phyloP scores from a whole-genome alignment of 92 coral and sea anemone species.

The Pocillopora grandis region DNA sequence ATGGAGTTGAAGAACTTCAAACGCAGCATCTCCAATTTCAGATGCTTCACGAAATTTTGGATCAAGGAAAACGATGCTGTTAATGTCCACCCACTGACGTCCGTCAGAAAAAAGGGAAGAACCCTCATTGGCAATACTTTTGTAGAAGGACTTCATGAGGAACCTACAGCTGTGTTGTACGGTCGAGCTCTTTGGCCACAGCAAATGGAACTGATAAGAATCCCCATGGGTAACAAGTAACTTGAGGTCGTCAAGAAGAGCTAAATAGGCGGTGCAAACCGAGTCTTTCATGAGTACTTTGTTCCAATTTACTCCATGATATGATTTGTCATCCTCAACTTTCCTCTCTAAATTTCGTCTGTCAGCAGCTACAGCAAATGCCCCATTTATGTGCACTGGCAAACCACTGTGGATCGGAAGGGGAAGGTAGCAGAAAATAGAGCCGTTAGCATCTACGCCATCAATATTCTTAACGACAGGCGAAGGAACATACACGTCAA shows the following conservation, averaged over 20 bases:
- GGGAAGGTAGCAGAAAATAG: constrained; percentile 81
- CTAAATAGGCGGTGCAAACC: constrained; percentile 54
- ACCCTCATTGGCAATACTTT: not conserved
- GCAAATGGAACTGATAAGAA: constrained; percentile 43
- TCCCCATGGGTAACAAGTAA: not conserved
- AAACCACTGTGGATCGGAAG: constrained; percentile 80
- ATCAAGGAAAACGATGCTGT: constrained; percentile 48
- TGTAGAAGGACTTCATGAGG: constrained; percentile 44
- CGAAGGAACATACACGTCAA: constrained; percentile 9
- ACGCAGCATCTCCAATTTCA: constrained; percentile 48
- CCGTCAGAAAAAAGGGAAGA: constrained; percentile 63
- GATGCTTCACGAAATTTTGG: constrained; percentile 40
- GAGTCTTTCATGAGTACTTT: constrained; percentile 54
- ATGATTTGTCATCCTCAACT: constrained; percentile 66
- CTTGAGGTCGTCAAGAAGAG: constrained; percentile 56
- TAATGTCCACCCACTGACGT: constrained; percentile 44
- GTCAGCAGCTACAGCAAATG: constrained; percentile 70
- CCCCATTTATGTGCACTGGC: constrained; percentile 74
- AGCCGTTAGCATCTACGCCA: constrained; percentile 36
- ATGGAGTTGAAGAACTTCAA: constrained; percentile 30
- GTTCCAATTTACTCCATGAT: constrained; percentile 63
- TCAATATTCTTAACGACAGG: constrained; percentile 7
- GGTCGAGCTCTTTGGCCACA: constrained; percentile 55
- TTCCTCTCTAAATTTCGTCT: constrained; percentile 64
- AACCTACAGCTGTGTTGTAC: constrained; percentile 32